Evolutionary conservation across 2,888 invertebrate genomes (phyloP).

Genomic region (Drosophila crucigera): DNA sequence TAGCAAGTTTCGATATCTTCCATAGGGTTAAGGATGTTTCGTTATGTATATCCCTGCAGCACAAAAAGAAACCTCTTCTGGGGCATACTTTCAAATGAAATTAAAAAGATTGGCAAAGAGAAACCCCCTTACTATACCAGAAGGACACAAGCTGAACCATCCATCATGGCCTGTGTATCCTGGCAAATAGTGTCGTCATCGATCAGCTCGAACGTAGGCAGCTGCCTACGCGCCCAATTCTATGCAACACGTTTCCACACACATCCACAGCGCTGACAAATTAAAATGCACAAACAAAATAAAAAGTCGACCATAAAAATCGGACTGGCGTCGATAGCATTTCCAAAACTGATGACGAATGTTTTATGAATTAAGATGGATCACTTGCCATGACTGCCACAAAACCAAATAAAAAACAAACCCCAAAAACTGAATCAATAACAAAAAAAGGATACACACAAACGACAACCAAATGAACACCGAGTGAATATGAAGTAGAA

Average conservation of each 20-base stretch:
- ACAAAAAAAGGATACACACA: constrained; percentile 51
- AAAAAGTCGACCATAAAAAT: constrained; percentile 47
- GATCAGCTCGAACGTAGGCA: constrained; percentile 65
- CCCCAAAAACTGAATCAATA: constrained; percentile 36
- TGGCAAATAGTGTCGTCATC: constrained; percentile 82
- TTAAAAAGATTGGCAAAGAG: constrained; percentile 41
- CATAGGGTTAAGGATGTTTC: not conserved
- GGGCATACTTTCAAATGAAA: constrained; percentile 54
- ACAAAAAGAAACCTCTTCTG: not conserved
- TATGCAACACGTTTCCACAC: constrained; percentile 67
- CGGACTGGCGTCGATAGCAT: constrained; percentile 62
- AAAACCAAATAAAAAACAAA: constrained; percentile 39
- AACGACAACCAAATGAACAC: constrained; percentile 32
- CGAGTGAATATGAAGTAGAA: constrained; percentile 37
- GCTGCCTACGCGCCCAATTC: constrained; percentile 56
- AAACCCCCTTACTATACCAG: constrained; percentile 13
- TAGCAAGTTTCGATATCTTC: not conserved
- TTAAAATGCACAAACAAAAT: constrained; percentile 70
- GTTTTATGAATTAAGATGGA: constrained; percentile 84
- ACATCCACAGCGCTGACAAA: constrained; percentile 64
- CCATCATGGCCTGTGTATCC: constrained; percentile 57
- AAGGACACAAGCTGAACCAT: constrained; percentile 37
- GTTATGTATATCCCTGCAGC: not conserved
- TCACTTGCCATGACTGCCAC: constrained; percentile 82
- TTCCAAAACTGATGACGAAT: constrained; percentile 75